Evolutionary conservation across 2,888 invertebrate genomes (phyloP).

Genomic region (Tipula vernalis): DNA sequence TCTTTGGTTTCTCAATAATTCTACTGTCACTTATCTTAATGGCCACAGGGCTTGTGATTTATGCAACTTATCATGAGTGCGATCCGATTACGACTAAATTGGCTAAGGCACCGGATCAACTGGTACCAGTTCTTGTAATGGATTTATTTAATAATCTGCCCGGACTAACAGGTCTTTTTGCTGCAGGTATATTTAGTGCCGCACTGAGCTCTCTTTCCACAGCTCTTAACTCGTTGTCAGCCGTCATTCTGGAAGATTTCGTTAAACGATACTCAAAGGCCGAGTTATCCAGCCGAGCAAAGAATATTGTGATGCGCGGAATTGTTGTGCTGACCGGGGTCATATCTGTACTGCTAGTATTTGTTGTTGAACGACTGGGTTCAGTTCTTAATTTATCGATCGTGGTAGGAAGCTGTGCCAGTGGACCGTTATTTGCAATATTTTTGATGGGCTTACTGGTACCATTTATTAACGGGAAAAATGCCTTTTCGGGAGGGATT

Average conservation of each 20-base stretch:
- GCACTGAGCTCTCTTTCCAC: conserved; percentile 74
- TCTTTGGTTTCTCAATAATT: conserved; percentile 38
- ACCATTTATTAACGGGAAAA: conserved; percentile 56
- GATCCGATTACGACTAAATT: conserved; percentile 66
- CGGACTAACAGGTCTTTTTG: conserved; percentile 75
- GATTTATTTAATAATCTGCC: conserved; percentile 62
- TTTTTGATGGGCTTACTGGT: conserved; percentile 56
- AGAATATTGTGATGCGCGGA: conserved; percentile 50
- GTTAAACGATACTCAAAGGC: conserved; percentile 51
- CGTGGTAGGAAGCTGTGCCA: conserved; percentile 53
- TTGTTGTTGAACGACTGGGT: conserved; percentile 55
- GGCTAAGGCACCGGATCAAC: conserved; percentile 63
- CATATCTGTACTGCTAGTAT: conserved; percentile 53
- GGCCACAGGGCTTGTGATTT: conserved; percentile 57
- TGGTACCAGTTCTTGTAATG: conserved; percentile 78
- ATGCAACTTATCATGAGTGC: conserved; percentile 61
- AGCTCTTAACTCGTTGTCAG: conserved; percentile 68
- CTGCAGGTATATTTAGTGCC: conserved; percentile 81
- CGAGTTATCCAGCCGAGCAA: conserved; percentile 43
- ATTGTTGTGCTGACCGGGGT: conserved; percentile 51
- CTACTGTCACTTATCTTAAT: conserved; percentile 34
- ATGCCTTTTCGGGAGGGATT: conserved; percentile 54
- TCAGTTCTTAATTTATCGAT: conserved; percentile 55
- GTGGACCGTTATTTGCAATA: conserved; percentile 53
- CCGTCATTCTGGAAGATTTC: conserved; percentile 67